A percentile compares a stretch with the other conserved stretches of the same genome.
Conservation (phyloP, 2,113 vertebrate genomes). For the Melozone crissalis region DNA sequence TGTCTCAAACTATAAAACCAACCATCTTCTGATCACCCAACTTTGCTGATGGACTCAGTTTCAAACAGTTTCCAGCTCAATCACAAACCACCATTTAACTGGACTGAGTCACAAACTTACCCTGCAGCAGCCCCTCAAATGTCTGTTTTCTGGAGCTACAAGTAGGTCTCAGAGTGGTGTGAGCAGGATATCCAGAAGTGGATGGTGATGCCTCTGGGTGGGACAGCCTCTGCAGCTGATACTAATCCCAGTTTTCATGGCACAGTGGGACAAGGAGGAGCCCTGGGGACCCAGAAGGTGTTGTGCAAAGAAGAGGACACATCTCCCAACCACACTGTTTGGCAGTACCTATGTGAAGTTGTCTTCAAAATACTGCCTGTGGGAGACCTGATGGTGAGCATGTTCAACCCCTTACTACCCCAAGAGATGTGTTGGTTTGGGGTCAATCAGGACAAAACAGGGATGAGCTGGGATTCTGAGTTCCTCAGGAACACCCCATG, state of each 20-base stretch:
- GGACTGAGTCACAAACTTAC: background rate
- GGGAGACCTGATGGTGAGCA: accelerated
- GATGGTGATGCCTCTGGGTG: background rate
- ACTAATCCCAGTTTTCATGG: background rate
- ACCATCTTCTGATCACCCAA: background rate
- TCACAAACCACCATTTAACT: background rate
- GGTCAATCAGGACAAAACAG: background rate
- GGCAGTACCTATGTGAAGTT: accelerated
- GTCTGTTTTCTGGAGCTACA: background rate
- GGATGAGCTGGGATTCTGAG: background rate
- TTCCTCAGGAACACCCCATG: background rate
- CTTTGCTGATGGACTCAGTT: background rate
- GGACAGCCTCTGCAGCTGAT: background rate
- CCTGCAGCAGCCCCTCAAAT: background rate
- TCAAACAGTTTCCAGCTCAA: background rate
- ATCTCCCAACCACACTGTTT: background rate
- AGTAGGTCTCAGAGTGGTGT: background rate
- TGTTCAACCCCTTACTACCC: background rate
- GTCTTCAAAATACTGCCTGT: background rate
- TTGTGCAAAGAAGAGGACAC: background rate
- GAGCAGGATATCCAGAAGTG: background rate
- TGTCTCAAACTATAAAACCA: background rate
- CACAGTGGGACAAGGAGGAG: background rate
- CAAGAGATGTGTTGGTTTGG: background rate
- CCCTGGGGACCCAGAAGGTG: too few relatives aligned